phyloP scores from a whole-genome alignment of 1,140 invertebrate species.

The Periplaneta americana region DNA sequence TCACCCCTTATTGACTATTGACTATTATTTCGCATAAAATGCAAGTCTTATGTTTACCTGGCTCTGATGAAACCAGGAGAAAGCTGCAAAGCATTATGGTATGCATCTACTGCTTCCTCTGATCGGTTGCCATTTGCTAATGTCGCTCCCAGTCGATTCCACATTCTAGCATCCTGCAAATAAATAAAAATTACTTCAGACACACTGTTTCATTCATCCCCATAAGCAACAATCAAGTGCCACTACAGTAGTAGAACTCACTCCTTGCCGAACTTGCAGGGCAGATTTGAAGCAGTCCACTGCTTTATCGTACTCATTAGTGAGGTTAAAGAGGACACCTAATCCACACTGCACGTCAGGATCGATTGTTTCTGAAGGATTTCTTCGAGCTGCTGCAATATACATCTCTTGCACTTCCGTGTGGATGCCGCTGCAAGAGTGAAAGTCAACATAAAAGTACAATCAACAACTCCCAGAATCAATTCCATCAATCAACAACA shows the following conservation, averaged over 20 bases:
- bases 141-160: constrained; percentile 96
- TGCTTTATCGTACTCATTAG: constrained; percentile 92
- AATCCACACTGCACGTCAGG: constrained; percentile 93
- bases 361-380: constrained; percentile 69
- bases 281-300: constrained; percentile 93
- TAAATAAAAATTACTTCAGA: constrained; percentile 21
- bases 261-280: constrained; percentile 72
- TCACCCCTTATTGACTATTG: constrained; percentile 54
- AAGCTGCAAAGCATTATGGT: constrained; percentile 84
- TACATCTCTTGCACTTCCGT: constrained; percentile 73
- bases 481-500: too few species aligned
- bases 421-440: constrained; percentile 54
- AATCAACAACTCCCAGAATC: too few species aligned
- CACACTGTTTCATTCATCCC: background rate
- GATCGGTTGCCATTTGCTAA: constrained; percentile 92
- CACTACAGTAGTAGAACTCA: constrained; percentile 33
- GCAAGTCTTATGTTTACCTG: constrained; percentile 85
- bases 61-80: constrained; percentile 95
- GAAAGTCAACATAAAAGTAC: too few species aligned
- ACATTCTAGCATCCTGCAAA: constrained; percentile 80
- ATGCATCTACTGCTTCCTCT: constrained; percentile 94
- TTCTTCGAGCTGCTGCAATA: constrained; percentile 77
- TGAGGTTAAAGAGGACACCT: constrained; percentile 93
- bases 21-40: constrained; percentile 92
- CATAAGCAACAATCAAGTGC: background rate